These are phyloP conservation scores for Temnothorax unifasciatus DNA, from an alignment of 2,888 invertebrate genomes.

Conservation along the genomic window DNA sequence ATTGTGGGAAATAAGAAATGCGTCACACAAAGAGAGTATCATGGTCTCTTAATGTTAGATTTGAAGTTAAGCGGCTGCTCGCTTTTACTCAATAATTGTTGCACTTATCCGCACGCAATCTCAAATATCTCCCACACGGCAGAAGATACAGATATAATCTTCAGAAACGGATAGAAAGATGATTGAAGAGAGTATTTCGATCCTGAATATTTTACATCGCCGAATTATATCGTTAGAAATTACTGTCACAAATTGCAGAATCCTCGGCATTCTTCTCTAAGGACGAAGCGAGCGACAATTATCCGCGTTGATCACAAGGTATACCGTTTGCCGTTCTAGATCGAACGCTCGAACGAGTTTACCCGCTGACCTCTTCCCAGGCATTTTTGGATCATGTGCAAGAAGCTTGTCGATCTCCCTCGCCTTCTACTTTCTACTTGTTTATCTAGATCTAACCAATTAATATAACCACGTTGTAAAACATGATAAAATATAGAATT, in stretches of 20 bases:
- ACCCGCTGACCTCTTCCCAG: background rate
- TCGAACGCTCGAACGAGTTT: constrained; percentile 1
- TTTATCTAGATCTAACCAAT: background rate
- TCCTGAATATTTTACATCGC: background rate
- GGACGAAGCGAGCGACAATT: constrained; percentile 18
- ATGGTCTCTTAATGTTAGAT: constrained; percentile 1
- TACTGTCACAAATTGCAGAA: constrained; percentile 5
- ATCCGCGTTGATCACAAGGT: background rate
- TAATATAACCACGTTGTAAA: background rate
- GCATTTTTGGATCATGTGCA: background rate
- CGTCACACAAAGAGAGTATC: background rate
- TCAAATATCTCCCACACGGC: background rate
- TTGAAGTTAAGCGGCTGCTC: background rate
- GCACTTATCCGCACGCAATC: background rate
- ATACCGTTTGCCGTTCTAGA: constrained; percentile 18
- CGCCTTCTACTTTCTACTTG: background rate
- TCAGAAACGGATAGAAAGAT: background rate
- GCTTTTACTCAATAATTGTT: constrained; percentile 19
- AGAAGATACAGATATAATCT: background rate
- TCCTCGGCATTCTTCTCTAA: constrained; percentile 5
- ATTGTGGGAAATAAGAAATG: background rate
- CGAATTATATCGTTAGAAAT: background rate
- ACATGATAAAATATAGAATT: background rate
- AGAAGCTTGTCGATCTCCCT: background rate
- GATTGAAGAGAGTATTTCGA: background rate